Evolutionary conservation across 2,113 vertebrate species (phyloP), one percentile per base, ranked within the genome.

Genomic region (Rhombomys opimus): DNA sequence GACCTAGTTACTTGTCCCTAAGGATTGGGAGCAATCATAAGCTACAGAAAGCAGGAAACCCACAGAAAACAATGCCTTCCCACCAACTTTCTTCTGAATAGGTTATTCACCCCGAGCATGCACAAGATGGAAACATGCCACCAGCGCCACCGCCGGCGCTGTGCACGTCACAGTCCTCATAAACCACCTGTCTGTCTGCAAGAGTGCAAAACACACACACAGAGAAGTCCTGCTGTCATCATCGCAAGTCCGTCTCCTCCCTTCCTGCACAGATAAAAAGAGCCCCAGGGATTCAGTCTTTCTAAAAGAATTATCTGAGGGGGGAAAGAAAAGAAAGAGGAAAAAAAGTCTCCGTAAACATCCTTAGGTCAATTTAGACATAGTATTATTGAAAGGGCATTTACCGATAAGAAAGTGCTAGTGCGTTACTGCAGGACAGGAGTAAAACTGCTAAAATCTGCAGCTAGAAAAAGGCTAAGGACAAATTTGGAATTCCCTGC

Each of bases 41-140:
- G 78, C 96, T 97, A 91, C 65, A 90, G 91, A 90, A 50, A 96
- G 96, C 89, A 97, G 94, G 96, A 97, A 97, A 93, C 93, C 81
- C 84, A 96, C 91, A 95, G 91, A 97, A 98, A 96, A 97, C 94
- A 97, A 96, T 97, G 78, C 84, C 81, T 95, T 97, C 93, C 96
- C 91, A 97, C 91, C 85, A 63, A 22, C 76, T 95, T 89, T 88
- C 70, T 94, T 89, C 78, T 77, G 32, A 91, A 70, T 89, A 78
- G 72, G 46, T 92, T 93, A 77, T 90, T 93, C 86, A 95, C 27
- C 41, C 73, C 82, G 63, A 81, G 54, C 93, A 77, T 38, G 27
- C 65, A 87, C 32, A 41, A 94, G 78, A 95, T 95, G 67, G n/a
- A 92, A 95, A 68, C n/a, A 32, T 0, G 46, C 11, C 68, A 11